Evolutionary conservation across 2,888 invertebrate species (phyloP).

Genomic region (Nemoura dubitans): DNA sequence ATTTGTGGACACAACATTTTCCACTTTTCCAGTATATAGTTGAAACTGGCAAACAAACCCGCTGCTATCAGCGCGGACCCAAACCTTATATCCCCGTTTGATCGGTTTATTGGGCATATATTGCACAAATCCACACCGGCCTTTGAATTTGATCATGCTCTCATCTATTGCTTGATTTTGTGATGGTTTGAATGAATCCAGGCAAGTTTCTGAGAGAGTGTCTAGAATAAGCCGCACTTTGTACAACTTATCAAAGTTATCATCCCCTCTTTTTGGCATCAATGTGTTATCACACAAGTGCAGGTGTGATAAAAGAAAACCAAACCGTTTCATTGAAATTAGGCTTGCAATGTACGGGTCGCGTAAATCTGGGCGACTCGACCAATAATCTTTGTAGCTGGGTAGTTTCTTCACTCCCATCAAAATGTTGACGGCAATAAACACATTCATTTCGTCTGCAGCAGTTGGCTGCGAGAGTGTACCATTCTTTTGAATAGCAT

Average conservation of each 20-base stretch:
- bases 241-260: conserved; percentile 17
- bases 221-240: conserved; percentile 24
- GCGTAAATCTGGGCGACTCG: conserved; percentile 47
- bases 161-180: background rate
- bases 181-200: background rate
- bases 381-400: conserved; percentile 53
- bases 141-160: background rate
- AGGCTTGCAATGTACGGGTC: conserved; percentile 49
- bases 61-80: background rate
- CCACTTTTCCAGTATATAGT: conserved; percentile 17
- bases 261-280: conserved; percentile 26
- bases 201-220: background rate
- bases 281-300: conserved; percentile 42
- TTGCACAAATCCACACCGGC: background rate
- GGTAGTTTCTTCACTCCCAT: conserved; percentile 53
- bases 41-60: background rate
- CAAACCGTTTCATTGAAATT: conserved; percentile 51
- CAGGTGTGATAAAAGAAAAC: conserved; percentile 44
- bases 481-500: conserved; percentile 48
- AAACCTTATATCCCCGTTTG: conserved; percentile 25
- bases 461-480: conserved; percentile 45
- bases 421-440: conserved; percentile 53
- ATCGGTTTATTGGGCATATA: conserved; percentile 21
- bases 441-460: conserved; percentile 50
- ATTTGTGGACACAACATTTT: background rate